Evolutionary conservation across 2,888 invertebrate species (phyloP).

Genomic region (Rhaphigaster nebulosa): DNA sequence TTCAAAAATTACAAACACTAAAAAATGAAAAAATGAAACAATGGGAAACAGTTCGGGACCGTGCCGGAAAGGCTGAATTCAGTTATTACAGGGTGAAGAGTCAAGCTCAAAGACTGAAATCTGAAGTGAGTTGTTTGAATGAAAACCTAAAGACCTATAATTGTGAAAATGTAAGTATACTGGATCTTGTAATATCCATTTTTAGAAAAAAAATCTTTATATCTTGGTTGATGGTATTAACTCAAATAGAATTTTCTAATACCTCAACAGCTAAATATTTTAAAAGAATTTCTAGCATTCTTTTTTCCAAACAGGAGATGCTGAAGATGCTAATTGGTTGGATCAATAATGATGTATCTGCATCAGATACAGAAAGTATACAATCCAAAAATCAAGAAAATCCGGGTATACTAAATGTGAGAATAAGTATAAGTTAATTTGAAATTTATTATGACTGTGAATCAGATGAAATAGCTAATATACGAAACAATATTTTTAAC

Average conservation of each 20-base stretch:
- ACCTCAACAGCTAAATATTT: background rate
- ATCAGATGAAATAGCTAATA: background rate
- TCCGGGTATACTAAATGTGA: background rate
- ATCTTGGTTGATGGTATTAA: background rate
- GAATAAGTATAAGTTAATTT: background rate
- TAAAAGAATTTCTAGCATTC: background rate
- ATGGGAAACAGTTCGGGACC: slow-evolving; percentile 21
- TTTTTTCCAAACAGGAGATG: background rate
- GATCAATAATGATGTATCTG: slow-evolving; percentile 2
- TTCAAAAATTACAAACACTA: slow-evolving; percentile 23
- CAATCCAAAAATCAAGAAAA: background rate
- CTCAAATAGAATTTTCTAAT: background rate
- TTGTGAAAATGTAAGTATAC: slow-evolving; percentile 50
- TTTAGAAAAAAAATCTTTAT: background rate
- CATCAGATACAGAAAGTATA: slow-evolving; percentile 4
- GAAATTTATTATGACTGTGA: background rate
- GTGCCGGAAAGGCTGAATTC: slow-evolving; percentile 46
- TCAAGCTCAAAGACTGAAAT: slow-evolving; percentile 31
- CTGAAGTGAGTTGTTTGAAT: slow-evolving; percentile 35
- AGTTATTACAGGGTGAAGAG: slow-evolving; percentile 44
- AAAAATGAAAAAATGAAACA: slow-evolving; percentile 29
- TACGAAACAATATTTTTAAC: background rate
- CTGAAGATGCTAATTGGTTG: slow-evolving; percentile 26
- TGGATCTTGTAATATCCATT: background rate
- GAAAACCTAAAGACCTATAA: slow-evolving; percentile 12